Percentiles rank a stretch among this genome's conserved stretches.
phyloP scores from a whole-genome alignment of 2,113 vertebrate species.

The Pteronura brasiliensis region DNA sequence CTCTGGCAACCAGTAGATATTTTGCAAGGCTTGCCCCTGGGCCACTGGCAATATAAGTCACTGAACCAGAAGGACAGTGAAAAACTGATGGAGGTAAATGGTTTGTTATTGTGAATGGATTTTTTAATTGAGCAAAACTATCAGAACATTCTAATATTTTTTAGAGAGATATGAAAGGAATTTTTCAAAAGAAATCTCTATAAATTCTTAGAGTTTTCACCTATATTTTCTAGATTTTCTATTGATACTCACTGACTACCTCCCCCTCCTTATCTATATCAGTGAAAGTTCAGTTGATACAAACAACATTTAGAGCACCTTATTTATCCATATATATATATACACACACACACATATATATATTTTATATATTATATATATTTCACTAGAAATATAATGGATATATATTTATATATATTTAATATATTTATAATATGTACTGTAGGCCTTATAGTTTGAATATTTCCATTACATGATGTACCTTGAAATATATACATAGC shows the following conservation, averaged over 20 bases:
- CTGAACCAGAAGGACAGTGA: background rate
- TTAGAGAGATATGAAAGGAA: background rate
- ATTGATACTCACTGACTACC: background rate
- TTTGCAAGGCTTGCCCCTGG: background rate
- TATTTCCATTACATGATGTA: background rate
- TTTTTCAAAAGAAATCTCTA: conserved; percentile 6
- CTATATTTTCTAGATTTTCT: background rate
- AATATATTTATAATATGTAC: background rate
- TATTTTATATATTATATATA: background rate
- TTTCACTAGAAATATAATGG: background rate
- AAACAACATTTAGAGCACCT: background rate
- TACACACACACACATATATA: too few species aligned
- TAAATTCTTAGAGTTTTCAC: background rate
- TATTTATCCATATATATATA: background rate
- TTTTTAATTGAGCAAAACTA: background rate
- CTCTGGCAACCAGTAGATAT: background rate
- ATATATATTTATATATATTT: background rate
- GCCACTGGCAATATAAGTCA: background rate
- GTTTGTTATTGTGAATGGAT: background rate
- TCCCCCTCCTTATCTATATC: background rate
- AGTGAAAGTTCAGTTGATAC: background rate
- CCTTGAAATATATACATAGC: background rate
- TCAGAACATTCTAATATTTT: background rate
- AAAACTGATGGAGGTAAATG: background rate
- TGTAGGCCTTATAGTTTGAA: background rate